A percentile compares a stretch with the other conserved stretches of the same genome.
phyloP scores from a whole-genome alignment of 2,797 vertebrate genomes.

The Rhadinocentrus ornatus region DNA sequence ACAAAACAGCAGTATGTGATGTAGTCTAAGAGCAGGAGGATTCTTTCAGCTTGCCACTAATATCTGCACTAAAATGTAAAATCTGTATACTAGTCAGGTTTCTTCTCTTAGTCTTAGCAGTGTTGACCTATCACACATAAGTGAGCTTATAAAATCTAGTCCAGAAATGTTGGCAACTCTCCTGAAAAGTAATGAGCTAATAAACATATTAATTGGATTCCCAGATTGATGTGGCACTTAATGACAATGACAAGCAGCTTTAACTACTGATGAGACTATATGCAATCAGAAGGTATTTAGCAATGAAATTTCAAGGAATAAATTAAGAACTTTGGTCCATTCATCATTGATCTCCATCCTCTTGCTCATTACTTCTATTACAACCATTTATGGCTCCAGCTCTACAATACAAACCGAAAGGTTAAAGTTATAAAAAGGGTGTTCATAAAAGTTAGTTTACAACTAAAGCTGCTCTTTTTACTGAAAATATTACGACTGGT shows the following conservation, averaged over 20 bases:
- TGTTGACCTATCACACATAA: not conserved
- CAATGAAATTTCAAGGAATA: not conserved
- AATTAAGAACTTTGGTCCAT: not conserved
- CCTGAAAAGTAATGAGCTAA: slow-evolving; percentile 1
- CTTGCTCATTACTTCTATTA: not conserved
- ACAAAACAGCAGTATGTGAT: not conserved
- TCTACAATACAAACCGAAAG: not conserved
- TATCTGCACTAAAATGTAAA: not conserved
- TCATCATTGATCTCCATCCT: not conserved
- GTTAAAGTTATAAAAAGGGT: not conserved
- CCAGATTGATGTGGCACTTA: not conserved
- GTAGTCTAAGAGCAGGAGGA: not conserved
- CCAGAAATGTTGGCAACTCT: not conserved
- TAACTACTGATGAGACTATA: slow-evolving; percentile 8
- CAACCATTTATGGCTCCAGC: not conserved
- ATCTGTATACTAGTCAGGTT: not conserved
- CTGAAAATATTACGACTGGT: slow-evolving; percentile 13
- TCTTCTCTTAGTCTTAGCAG: not conserved
- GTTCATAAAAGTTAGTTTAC: slow-evolving; percentile 1
- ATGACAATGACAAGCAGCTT: slow-evolving; percentile 21
- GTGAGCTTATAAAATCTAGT: not conserved
- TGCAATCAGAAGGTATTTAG: not conserved
- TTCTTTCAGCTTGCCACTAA: not conserved
- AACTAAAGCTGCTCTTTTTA: not conserved
- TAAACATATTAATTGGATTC: not conserved